Percentiles rank a stretch among this genome's conserved stretches.
phyloP scores from a whole-genome alignment of 2,888 invertebrate genomes.

The Rhingia campestris region DNA sequence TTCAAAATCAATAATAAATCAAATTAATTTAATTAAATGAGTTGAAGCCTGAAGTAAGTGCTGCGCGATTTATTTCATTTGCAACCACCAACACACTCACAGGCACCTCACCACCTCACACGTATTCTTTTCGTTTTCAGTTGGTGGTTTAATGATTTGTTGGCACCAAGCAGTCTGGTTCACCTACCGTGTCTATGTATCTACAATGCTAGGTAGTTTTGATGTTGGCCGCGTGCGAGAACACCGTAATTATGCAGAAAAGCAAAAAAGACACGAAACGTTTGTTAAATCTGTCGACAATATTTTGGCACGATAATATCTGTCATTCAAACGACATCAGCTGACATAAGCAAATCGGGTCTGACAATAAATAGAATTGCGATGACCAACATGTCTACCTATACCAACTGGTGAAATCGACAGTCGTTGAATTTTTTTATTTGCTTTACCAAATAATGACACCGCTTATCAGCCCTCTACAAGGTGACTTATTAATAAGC shows the following conservation, averaged over 20 bases:
- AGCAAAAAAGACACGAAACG: slow-evolving; percentile 35
- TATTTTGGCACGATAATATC: slow-evolving; percentile 62
- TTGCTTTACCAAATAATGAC: not conserved
- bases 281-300: slow-evolving; percentile 47
- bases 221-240: slow-evolving; percentile 60
- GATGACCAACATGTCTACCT: slow-evolving; percentile 16
- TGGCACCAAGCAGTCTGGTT: slow-evolving; percentile 72
- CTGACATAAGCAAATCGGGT: slow-evolving; percentile 23
- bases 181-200: slow-evolving; percentile 3
- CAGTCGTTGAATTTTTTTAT: not conserved
- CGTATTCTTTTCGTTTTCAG: slow-evolving; percentile 18
- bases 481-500: too few relatives aligned
- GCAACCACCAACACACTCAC: slow-evolving; percentile 31
- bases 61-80: slow-evolving; percentile 39
- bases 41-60: slow-evolving; percentile 23
- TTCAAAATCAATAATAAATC: slow-evolving; percentile 71
- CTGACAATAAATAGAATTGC: slow-evolving; percentile 16
- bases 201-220: slow-evolving; percentile 21
- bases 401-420: slow-evolving; percentile 24
- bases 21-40: slow-evolving; percentile 71
- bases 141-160: slow-evolving; percentile 68
- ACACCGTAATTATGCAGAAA: slow-evolving; percentile 36
- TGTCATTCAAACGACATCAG: slow-evolving; percentile 48
- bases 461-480: too few relatives aligned
- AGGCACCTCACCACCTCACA: not conserved